Evolutionary conservation across 2,797 vertebrate genomes (phyloP), one percentile per base, ranked within the genome.

Genomic region (Cynopterus sphinx): DNA sequence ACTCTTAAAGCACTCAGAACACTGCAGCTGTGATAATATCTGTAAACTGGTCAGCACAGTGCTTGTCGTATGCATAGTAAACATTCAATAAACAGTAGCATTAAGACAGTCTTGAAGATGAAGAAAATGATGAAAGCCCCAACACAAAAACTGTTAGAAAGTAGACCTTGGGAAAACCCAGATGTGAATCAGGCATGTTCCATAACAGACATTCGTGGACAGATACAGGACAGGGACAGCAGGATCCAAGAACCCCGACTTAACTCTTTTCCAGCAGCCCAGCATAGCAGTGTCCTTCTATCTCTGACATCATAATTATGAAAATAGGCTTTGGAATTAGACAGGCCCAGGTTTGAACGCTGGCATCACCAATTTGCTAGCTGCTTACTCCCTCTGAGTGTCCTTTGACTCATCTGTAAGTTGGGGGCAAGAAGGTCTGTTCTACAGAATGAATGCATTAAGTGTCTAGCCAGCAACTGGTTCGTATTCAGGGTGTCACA

Each of bases 171-270:
- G 51, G 55, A 41, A 36, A 70, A 19, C 31, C n/a, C 4, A 24
- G 9, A 6, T 21, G n/a, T 41, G 51, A 43, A 12, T 77, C 28
- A 33, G 55, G 49, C 41, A 5, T 9, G 16, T 53, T 31, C 57
- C 3, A 4, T 10, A 43, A 39, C 0, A 7, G 81, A 73, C 31
- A 2, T 9, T 9, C 1, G 0, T 2, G 13, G 65, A 31, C 49
- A 51, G 78, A 9, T 26, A 16, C 2, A 41, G 78, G 67, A 68
- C 24, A 43, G 57, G 87, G 55, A 57, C 26, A 1, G 19, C 9
- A 16, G 24, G 8, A 16, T 65, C 33, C 4, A 5, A 2, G 41
- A 7, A 19, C 12, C 31, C 41, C 41, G 5, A 0, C 1, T n/a
- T 21, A 4, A 7, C 33, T 6, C 0, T 43, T 28, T 43, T 15